phyloP scores from a whole-genome alignment of 2,113 vertebrate species.

The Morone saxatilis region DNA sequence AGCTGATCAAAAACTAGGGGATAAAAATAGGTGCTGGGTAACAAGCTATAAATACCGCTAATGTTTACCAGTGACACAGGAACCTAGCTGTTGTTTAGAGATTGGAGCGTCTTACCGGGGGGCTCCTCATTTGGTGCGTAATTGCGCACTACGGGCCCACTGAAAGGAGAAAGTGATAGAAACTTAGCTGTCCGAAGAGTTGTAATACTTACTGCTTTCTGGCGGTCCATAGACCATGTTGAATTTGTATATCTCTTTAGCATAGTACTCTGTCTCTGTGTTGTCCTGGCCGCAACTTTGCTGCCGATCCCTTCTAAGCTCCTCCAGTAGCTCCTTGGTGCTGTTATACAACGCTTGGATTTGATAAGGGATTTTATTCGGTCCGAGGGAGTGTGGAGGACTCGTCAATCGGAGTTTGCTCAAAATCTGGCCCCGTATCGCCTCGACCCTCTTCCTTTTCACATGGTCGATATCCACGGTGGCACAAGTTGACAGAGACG shows the following conservation, averaged over 20 bases:
- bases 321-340: slow-evolving; percentile 92
- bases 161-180: neutral
- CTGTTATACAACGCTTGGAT: slow-evolving; percentile 94
- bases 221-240: slow-evolving; percentile 90
- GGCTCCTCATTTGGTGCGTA: slow-evolving; percentile 54
- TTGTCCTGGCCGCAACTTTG: slow-evolving; percentile 90
- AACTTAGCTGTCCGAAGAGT: neutral
- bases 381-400: slow-evolving; percentile 87
- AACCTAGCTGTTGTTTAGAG: neutral
- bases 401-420: slow-evolving; percentile 92
- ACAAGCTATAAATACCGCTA: neutral
- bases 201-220: slow-evolving; percentile 90
- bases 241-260: slow-evolving; percentile 94
- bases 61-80: neutral
- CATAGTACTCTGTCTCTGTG: slow-evolving; percentile 93
- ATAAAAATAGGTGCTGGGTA: neutral
- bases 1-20: neutral
- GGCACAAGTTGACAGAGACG: slow-evolving; percentile 92
- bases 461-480: slow-evolving; percentile 93
- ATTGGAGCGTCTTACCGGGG: neutral
- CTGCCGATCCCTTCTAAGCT: slow-evolving; percentile 88
- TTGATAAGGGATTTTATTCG: slow-evolving; percentile 89
- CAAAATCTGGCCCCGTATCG: slow-evolving; percentile 93
- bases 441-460: slow-evolving; percentile 92
- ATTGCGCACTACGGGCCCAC: slow-evolving; percentile 54